These are phyloP conservation scores for Nothura maculosa DNA, from an alignment of 2,797 vertebrate species.

Conservation along the genomic window DNA sequence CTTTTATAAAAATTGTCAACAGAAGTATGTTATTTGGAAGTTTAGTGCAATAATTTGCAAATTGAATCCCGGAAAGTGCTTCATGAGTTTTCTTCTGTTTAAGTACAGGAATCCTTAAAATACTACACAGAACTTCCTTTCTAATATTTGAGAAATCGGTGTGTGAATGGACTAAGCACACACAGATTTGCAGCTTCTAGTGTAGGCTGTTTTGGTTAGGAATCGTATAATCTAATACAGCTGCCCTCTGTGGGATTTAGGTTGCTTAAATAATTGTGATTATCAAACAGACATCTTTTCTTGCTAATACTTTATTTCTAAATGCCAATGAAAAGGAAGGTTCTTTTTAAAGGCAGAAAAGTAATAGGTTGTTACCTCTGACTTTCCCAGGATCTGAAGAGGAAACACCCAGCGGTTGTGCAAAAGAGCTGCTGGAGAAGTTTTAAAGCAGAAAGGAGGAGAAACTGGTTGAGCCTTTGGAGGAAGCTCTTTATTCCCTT, in stretches of 20 bases:
- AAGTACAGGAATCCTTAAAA: fast-evolving
- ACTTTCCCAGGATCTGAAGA: neutral
- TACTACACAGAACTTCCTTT: fast-evolving
- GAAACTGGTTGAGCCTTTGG: neutral
- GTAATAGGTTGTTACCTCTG: neutral
- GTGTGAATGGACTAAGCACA: neutral
- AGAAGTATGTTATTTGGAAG: neutral
- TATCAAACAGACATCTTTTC: neutral
- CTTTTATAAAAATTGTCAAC: neutral
- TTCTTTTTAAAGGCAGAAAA: neutral
- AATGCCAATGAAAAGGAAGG: neutral
- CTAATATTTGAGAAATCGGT: neutral
- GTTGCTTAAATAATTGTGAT: neutral
- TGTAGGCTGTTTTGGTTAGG: neutral
- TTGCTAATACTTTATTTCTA: neutral
- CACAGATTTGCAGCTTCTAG: neutral
- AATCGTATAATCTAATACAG: neutral
- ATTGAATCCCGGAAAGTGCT: neutral
- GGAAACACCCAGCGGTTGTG: neutral
- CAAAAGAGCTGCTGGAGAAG: fast-evolving
- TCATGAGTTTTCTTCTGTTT: neutral
- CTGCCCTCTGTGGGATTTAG: neutral
- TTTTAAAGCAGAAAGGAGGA: neutral
- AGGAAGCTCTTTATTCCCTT: neutral
- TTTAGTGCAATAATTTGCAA: neutral